Conservation (phyloP, 2,113 vertebrate species). For the Tachysurus vachellii region DNA sequence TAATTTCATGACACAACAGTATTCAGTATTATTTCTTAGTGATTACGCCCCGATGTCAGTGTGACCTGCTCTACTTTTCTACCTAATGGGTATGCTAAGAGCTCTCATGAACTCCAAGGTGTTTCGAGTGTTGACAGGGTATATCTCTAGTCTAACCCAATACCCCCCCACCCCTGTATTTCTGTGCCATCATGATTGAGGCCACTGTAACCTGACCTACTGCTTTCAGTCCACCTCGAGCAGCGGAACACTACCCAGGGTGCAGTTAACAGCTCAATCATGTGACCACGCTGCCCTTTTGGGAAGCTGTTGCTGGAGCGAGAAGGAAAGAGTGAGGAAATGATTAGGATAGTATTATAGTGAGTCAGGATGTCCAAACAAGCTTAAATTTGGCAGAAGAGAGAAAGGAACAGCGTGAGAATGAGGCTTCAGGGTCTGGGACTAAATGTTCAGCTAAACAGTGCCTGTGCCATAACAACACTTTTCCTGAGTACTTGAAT, state of each 20-base stretch:
- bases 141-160: slow-evolving; percentile 57
- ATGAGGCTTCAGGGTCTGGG: background rate
- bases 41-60: background rate
- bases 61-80: background rate
- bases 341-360: slow-evolving; percentile 17
- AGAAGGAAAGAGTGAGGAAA: slow-evolving; percentile 10
- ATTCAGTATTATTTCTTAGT: background rate
- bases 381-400: background rate
- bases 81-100: slow-evolving; percentile 22
- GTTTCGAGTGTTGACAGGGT: slow-evolving; percentile 70
- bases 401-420: slow-evolving; percentile 2
- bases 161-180: slow-evolving; percentile 57
- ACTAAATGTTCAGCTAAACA: background rate
- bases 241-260: slow-evolving; percentile 67
- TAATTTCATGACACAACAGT: background rate
- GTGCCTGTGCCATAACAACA: slow-evolving; percentile 25
- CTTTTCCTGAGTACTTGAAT: background rate
- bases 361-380: background rate
- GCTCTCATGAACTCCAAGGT: slow-evolving; percentile 50
- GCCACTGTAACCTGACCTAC: slow-evolving; percentile 64
- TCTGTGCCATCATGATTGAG: slow-evolving; percentile 63
- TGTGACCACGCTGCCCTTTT: slow-evolving; percentile 28
- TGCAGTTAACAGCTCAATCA: slow-evolving; percentile 46
- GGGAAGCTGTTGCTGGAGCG: slow-evolving; percentile 28
- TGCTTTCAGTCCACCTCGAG: slow-evolving; percentile 46